phyloP scores from a whole-genome alignment of 2,113 vertebrate genomes.

The Rhadina sibilatrix region DNA sequence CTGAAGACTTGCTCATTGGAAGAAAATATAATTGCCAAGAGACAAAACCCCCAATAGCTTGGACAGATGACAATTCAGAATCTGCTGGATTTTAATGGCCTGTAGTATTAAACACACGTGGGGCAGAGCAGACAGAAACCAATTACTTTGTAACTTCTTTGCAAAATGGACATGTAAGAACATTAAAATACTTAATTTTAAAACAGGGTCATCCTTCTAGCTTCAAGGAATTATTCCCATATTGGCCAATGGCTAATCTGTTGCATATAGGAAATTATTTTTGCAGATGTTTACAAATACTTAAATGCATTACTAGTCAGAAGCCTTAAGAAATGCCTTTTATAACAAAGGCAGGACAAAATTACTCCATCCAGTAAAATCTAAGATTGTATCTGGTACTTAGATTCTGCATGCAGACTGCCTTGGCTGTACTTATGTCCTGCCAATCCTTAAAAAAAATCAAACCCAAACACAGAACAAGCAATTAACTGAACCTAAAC shows the following conservation, averaged over 20 bases:
- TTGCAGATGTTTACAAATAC: neutral
- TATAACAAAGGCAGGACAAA: neutral
- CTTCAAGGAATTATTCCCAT: neutral
- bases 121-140: neutral
- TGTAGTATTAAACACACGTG: neutral
- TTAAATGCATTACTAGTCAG: neutral
- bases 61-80: neutral
- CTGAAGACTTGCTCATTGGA: neutral
- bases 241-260: neutral
- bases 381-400: neutral
- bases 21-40: neutral
- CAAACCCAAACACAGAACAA: neutral
- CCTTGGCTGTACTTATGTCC: neutral
- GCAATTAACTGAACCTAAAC: slow-evolving; percentile 5
- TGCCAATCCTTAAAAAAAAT: neutral
- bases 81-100: neutral
- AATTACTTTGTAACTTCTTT: neutral
- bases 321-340: neutral
- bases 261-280: neutral
- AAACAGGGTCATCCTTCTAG: neutral
- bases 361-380: neutral
- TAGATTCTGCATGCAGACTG: neutral
- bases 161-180: neutral
- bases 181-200: neutral
- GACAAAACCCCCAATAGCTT: neutral